Percentiles rank a stretch among this genome's conserved stretches.
Conservation (phyloP, 2,797 vertebrate genomes). For the Melanotaenia nigrans region DNA sequence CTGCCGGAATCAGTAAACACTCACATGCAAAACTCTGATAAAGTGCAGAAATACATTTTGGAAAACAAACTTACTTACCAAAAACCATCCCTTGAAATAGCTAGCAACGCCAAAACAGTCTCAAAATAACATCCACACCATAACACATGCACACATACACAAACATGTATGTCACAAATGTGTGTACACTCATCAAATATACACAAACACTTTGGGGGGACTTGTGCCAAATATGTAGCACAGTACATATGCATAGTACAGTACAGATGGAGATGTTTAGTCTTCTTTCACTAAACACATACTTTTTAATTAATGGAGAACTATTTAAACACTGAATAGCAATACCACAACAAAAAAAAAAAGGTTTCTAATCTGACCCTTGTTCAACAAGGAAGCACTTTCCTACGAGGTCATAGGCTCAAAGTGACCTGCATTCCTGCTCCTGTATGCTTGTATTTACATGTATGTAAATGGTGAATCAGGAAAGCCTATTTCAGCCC, state of each 20-base stretch:
- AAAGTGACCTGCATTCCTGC: not conserved
- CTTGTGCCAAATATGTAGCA: not conserved
- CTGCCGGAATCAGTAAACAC: slow-evolving; percentile 54
- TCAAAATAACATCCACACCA: not conserved
- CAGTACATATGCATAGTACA: not conserved
- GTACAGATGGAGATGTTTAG: not conserved
- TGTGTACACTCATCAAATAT: not conserved
- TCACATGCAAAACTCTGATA: slow-evolving; percentile 16
- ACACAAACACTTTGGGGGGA: not conserved
- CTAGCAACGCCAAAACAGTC: not conserved
- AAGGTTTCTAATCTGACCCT: not conserved
- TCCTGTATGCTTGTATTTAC: not conserved
- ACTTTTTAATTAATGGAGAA: not conserved
- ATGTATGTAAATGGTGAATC: not conserved
- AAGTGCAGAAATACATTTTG: not conserved
- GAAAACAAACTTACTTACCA: not conserved
- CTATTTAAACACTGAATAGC: not conserved
- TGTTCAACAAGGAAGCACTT: not conserved
- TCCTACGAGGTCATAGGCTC: not conserved
- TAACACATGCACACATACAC: too few relatives aligned
- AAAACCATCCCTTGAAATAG: not conserved
- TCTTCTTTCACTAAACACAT: too few relatives aligned
- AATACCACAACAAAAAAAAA: not conserved
- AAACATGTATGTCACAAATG: not conserved
- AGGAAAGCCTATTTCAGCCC: not conserved